These are phyloP conservation scores for Opisthograptis luteolata DNA, from an alignment of 2,888 invertebrate genomes.

Conservation along the genomic window DNA sequence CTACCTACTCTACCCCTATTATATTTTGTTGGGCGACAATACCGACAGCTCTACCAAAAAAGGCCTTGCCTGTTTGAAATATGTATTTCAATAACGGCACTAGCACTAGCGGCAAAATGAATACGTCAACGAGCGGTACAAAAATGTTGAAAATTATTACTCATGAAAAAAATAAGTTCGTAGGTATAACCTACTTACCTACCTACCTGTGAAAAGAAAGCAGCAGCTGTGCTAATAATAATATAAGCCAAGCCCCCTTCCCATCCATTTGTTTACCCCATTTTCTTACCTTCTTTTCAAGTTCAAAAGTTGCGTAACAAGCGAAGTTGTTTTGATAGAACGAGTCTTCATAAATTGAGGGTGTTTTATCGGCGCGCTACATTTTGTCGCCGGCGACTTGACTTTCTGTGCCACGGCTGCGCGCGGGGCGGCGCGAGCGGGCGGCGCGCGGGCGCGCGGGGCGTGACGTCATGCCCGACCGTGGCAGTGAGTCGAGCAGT, in stretches of 20 bases:
- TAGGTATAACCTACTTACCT: no score
- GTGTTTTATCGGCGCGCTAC: constrained; percentile 79
- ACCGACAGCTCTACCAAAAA: no score
- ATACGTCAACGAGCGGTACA: no score
- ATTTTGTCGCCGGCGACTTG: constrained; percentile 75
- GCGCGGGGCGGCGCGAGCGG: constrained; percentile 53
- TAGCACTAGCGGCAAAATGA: no score
- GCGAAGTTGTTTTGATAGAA: constrained; percentile 74
- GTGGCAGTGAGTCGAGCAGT: constrained; percentile 79
- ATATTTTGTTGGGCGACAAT: no score
- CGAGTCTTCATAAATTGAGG: constrained; percentile 75
- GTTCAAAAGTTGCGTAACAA: constrained; percentile 72
- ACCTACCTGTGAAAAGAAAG: no score
- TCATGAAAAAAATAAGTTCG: no score
- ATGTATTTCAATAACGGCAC: no score
- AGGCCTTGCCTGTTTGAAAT: no score
- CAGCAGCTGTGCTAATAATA: no score
- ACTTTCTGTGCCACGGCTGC: constrained; percentile 80
- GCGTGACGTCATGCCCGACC: constrained; percentile 82
- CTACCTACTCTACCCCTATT: no score
- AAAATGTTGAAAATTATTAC: no score
- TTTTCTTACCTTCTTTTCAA: constrained; percentile 48
- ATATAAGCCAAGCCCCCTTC: not conserved
- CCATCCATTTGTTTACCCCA: constrained; percentile 15
- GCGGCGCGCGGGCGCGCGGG: constrained; percentile 47